These are phyloP conservation scores for Drosophila ficusphila DNA, from an alignment of 1,140 invertebrate genomes.

Conservation along the genomic window DNA sequence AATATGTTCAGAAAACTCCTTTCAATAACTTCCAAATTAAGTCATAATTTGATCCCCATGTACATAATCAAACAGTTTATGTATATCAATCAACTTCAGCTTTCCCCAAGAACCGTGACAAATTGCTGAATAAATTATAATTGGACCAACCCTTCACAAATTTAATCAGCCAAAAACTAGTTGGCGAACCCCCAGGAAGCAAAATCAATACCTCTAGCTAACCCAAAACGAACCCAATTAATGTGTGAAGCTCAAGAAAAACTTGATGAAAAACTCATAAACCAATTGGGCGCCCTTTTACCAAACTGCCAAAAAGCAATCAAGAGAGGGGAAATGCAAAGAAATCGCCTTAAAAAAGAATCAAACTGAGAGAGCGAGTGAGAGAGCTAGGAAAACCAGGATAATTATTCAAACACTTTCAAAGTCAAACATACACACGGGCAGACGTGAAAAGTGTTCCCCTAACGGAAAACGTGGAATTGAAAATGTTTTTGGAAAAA, in stretches of 20 bases:
- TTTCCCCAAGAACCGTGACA: background rate
- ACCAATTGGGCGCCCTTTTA: slow-evolving; percentile 23
- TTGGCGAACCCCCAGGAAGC: background rate
- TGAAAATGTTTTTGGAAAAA: slow-evolving; percentile 44
- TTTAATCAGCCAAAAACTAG: slow-evolving; percentile 15
- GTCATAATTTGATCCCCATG: background rate
- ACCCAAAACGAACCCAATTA: slow-evolving; percentile 1
- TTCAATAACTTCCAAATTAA: background rate
- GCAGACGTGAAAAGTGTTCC: slow-evolving; percentile 23
- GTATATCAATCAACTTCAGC: slow-evolving; percentile 9
- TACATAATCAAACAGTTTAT: too few species aligned
- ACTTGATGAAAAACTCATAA: slow-evolving; percentile 50
- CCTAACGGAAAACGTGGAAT: slow-evolving; percentile 30
- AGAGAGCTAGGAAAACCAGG: slow-evolving; percentile 45
- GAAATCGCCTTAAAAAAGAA: slow-evolving; percentile 33
- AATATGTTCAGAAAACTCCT: too few species aligned
- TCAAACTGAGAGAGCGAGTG: too few species aligned
- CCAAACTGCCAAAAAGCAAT: slow-evolving; percentile 28
- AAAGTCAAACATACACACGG: slow-evolving; percentile 54
- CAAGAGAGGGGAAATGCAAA: slow-evolving; percentile 32
- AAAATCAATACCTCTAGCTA: slow-evolving; percentile 4
- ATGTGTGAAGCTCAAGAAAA: slow-evolving; percentile 8
- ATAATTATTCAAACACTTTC: slow-evolving; percentile 82
- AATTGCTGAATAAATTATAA: slow-evolving; percentile 22
- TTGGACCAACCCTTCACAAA: background rate